Conservation (phyloP, 2,797 vertebrate species). For the Rhinichthys osculus region DNA sequence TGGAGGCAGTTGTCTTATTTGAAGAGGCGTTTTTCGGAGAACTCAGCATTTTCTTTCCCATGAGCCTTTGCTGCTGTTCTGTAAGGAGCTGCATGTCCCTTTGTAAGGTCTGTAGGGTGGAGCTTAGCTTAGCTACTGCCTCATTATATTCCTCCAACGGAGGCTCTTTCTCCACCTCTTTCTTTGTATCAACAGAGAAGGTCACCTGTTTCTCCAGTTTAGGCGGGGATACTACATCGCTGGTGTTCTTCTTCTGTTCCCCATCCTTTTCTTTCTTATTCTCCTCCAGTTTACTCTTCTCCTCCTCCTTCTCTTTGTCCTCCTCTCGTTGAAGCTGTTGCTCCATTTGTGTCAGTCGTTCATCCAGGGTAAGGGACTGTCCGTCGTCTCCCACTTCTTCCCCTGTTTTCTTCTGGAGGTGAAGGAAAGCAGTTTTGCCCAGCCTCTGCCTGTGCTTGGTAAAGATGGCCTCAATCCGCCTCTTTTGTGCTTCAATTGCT, state of each 20-base stretch:
- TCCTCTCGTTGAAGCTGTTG: conserved; percentile 71
- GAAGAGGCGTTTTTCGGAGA: conserved; percentile 64
- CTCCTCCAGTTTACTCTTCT: conserved; percentile 63
- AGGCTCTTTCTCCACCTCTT: conserved; percentile 60
- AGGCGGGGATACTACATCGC: conserved; percentile 57
- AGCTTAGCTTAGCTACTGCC: conserved; percentile 88
- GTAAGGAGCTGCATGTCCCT: conserved; percentile 91
- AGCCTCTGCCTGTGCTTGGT: conserved; percentile 88
- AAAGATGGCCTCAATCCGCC: conserved; percentile 91
- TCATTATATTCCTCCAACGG: conserved; percentile 86
- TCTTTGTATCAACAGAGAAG: conserved; percentile 84
- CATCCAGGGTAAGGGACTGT: conserved; percentile 75
- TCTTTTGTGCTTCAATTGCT: conserved; percentile 92
- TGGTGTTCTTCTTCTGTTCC: conserved; percentile 54
- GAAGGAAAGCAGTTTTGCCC: conserved; percentile 88
- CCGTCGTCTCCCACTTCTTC: conserved; percentile 66
- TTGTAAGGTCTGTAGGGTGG: conserved; percentile 85
- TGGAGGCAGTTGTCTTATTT: conserved; percentile 68
- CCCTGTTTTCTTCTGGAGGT: conserved; percentile 83
- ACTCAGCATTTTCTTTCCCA: conserved; percentile 73
- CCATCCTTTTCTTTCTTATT: conserved; percentile 62
- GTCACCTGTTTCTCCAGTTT: conserved; percentile 87
- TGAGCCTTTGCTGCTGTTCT: conserved; percentile 87
- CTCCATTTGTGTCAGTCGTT: conserved; percentile 81
- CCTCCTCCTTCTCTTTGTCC: conserved; percentile 70